Evolutionary conservation across 35 echinoderm and acorn worm species (phyloP), one percentile per base, ranked within the genome.

Genomic region (Lytechinus pictus): DNA sequence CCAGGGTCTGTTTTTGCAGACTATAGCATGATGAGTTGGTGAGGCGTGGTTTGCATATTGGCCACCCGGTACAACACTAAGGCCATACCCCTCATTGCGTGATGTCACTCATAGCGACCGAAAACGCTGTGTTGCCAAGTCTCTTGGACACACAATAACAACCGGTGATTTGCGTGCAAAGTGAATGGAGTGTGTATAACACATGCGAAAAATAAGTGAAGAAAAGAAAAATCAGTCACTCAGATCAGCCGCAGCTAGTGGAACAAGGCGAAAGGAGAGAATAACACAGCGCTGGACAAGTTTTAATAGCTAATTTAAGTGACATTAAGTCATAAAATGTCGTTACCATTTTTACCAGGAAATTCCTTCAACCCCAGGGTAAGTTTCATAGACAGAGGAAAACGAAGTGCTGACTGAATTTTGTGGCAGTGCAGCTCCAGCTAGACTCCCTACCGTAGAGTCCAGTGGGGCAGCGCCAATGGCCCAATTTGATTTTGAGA

Each of bases 321-420:
- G 52, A 89, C 19, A 89, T 28, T 51, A 27, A 89, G 87, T 51
- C 27, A 89, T 28, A 91, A 94, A 11, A 99, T 99, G 98, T 97
- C 98, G 16, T 92, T 99, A 61, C 98, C 98, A 87, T 99, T 99
- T 92, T 95, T 99, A 72, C 98, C 98, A 54, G 98, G 98, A 91
- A 95, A 99, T 93, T 94, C 96, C 27, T 99, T 99, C 60, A 96
- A 99, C 93, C 57, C 94, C 14, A 99, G 97, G 60, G 98, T 99
- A 94, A 96, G 95, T 95, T n/a, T 96, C 14, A 71, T 71, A 21
- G n/a, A n/a, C n/a, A n/a, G 16, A 71, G 61, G 24, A 71, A 71
- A 71, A 24, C 6, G 11, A 24, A 71, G 61, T 21, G 11, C 16
- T 19, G 13, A 58, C 14, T 16, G 61, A 71, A 21, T 13, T 71